phyloP scores from a whole-genome alignment of 1,140 invertebrate genomes.

The Solenopsis fugax region DNA sequence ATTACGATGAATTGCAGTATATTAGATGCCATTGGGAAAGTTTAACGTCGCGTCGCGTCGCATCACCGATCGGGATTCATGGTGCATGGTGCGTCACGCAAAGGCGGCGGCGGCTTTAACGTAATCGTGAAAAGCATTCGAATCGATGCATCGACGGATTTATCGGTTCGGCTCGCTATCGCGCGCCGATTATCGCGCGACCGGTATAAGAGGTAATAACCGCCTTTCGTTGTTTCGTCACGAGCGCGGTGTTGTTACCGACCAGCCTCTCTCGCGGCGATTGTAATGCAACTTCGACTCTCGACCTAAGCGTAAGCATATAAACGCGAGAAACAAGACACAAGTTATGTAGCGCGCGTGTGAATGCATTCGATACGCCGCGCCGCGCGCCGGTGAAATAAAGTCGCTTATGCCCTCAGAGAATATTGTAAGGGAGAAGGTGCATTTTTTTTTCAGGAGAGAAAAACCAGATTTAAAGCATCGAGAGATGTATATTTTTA shows the following conservation, averaged over 20 bases:
- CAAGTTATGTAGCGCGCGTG: neutral
- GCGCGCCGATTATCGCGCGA: constrained; percentile 44
- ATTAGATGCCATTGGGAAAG: constrained; percentile 28
- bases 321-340: constrained; percentile 32
- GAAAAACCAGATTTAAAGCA: neutral
- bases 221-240: constrained; percentile 69
- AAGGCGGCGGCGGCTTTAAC: neutral
- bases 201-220: constrained; percentile 27
- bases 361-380: neutral
- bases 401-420: neutral
- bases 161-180: constrained; percentile 37
- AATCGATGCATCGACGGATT: neutral
- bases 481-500: neutral
- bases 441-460: neutral
- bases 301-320: constrained; percentile 18
- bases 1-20: constrained; percentile 21
- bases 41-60: constrained; percentile 1
- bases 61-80: neutral
- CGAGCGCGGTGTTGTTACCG: constrained; percentile 20
- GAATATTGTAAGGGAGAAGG: neutral
- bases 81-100: neutral
- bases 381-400: constrained; percentile 16
- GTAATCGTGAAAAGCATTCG: constrained; percentile 31
- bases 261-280: constrained; percentile 22
- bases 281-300: constrained; percentile 36